Percentiles rank a stretch among this genome's conserved stretches.
Conservation (phyloP, 2,888 invertebrate species). For the Rhaphigaster nebulosa region DNA sequence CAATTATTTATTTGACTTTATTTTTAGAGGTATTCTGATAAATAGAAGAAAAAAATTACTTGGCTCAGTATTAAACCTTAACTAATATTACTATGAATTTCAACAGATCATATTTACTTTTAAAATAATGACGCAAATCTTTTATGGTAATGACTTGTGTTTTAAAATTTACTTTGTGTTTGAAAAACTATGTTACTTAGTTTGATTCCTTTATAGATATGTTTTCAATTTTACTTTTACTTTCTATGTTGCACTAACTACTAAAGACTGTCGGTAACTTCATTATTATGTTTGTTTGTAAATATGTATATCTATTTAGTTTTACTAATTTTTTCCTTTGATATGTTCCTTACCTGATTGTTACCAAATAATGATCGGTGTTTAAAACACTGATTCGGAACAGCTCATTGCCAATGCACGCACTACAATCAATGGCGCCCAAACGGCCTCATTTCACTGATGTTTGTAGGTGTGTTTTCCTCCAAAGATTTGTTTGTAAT, state of each 20-base stretch:
- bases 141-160: slow-evolving; percentile 7
- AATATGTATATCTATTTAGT: slow-evolving; percentile 53
- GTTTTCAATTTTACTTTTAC: slow-evolving; percentile 10
- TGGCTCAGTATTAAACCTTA: background rate
- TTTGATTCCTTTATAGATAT: slow-evolving; percentile 13
- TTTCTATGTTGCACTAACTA: slow-evolving; percentile 13
- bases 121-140: slow-evolving; percentile 23
- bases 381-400: slow-evolving; percentile 57
- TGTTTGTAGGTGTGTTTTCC: slow-evolving; percentile 45
- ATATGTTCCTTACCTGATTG: slow-evolving; percentile 59
- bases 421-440: slow-evolving; percentile 11
- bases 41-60: background rate
- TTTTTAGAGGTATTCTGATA: slow-evolving; percentile 6
- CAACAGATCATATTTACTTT: background rate
- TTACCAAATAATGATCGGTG: slow-evolving; percentile 57
- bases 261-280: slow-evolving; percentile 51
- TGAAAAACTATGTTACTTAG: slow-evolving; percentile 21
- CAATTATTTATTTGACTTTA: slow-evolving; percentile 25
- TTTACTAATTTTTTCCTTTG: slow-evolving; percentile 45
- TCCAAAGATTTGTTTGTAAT: slow-evolving; percentile 58
- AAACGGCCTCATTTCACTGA: background rate
- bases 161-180: background rate
- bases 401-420: slow-evolving; percentile 58
- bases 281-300: slow-evolving; percentile 42
- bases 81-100: background rate